phyloP scores from a whole-genome alignment of 2,888 invertebrate species.

The Salpingus planirostris region DNA sequence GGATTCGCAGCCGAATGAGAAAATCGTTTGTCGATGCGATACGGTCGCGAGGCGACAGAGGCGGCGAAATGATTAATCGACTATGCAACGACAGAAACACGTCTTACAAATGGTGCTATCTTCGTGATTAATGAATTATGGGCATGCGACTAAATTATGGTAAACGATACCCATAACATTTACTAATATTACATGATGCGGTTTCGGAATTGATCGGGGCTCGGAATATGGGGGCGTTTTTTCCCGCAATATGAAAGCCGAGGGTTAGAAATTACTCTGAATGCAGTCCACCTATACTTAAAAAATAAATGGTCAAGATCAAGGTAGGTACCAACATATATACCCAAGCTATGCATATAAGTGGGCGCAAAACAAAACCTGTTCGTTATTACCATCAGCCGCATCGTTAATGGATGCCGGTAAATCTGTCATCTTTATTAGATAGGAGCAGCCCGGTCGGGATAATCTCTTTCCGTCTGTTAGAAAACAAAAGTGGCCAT shows the following conservation, averaged over 20 bases:
- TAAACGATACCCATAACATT: conserved; percentile 12
- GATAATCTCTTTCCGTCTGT: conserved; percentile 18
- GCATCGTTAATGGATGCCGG: conserved; percentile 30
- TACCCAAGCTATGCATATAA: conserved; percentile 21
- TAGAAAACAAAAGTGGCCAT: conserved; percentile 9
- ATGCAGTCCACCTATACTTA: too few species aligned
- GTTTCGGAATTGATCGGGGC: too few species aligned
- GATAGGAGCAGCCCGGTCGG: conserved; percentile 25
- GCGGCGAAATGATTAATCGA: conserved; percentile 25
- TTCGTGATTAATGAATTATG: conserved; percentile 28
- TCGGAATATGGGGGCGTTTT: not conserved
- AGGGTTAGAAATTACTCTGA: too few species aligned
- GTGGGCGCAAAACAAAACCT: conserved; percentile 31
- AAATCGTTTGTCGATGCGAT: too few species aligned
- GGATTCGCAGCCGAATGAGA: too few species aligned
- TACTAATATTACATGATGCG: conserved; percentile 6
- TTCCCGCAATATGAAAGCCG: conserved; percentile 17
- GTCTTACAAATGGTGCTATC: conserved; percentile 28
- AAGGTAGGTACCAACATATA: too few species aligned
- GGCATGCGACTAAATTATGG: conserved; percentile 13
- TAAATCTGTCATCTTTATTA: conserved; percentile 36
- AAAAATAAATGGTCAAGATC: too few species aligned
- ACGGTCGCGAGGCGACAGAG: too few species aligned
- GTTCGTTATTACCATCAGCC: conserved; percentile 24
- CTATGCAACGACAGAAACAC: conserved; percentile 20